Evolutionary conservation across 2,888 invertebrate genomes (phyloP), one percentile per base, ranked within the genome.

Genomic region (Bombylius major): DNA sequence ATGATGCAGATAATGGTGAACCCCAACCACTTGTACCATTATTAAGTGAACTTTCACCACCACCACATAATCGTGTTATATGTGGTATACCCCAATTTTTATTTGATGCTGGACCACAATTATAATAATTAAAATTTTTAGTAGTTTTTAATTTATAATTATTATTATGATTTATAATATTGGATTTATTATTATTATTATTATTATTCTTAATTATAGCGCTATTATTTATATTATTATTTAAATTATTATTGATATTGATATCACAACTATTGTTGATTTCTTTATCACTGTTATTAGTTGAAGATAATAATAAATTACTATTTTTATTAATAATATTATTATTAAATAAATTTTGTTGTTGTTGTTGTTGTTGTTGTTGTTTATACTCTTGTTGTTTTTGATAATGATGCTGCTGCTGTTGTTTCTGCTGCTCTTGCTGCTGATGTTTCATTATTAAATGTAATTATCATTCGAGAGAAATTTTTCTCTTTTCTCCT

Each of bases 41-140:
- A 70, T 86, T 88, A 66, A 89, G 79, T 49, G 88, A 87, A 75
- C 84, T 87, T 73, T 89, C 89, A 57, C 88, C 89, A 53, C 89
- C 89, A 55, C 89, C 89, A 60, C 81, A 77, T 59, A 89, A 78
- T 61, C 85, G 79, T 51, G 51, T 49, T 39, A 51, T 47, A 47
- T 57, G 51, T 54, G 56, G 53, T 50, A 56, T 54, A 14, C 54
- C 54, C 57, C 57, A 57, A 48, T 42, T 47, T 45, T 50, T 47
- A 47, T 55, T 55, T 23, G 50, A 14, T 8, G 55, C 55, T 36
- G 55, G 44, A 12, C 55, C 51, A 47, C 39, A 13, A 36, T 23
- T 31, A 56, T 45, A 13, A n/a, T 36, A 46, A 44, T 50, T 12
- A 44, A 13, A 9, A 5, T 45, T 51, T 32, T 39, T 33, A 5